These are phyloP conservation scores for Pseudobourletiella spinata DNA, from an alignment of 1,140 invertebrate genomes.

Conservation along the genomic window DNA sequence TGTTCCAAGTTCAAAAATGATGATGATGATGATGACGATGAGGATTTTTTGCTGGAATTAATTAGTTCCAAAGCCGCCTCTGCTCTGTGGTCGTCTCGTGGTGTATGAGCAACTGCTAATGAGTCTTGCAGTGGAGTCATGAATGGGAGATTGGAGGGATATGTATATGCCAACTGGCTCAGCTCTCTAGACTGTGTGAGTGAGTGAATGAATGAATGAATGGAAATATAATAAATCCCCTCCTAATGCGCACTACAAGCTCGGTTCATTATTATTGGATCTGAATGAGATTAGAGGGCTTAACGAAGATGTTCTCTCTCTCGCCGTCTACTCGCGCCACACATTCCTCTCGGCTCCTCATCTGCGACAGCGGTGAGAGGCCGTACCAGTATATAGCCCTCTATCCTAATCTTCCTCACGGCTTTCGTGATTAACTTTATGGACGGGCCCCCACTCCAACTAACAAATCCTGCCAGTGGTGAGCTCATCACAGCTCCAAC, in stretches of 20 bases:
- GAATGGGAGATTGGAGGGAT: background rate
- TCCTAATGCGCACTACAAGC: background rate
- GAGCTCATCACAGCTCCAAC: no score
- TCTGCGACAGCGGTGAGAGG: no score
- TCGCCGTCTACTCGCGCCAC: no score
- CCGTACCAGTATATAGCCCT: no score
- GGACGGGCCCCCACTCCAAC: no score
- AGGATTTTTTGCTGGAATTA: background rate
- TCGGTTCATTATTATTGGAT: conserved; percentile 9
- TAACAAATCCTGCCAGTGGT: no score
- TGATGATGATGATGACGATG: no score
- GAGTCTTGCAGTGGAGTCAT: no score
- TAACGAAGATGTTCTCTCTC: background rate
- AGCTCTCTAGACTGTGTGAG: background rate
- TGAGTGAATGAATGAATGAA: background rate
- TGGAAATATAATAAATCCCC: conserved; percentile 7
- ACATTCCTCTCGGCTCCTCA: no score
- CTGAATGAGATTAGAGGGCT: conserved; percentile 9
- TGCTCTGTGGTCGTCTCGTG: background rate
- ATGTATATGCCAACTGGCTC: background rate
- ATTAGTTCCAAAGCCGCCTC: background rate
- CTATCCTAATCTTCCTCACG: no score
- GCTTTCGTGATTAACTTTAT: no score
- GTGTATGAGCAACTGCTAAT: background rate
- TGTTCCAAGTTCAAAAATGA: no score